Base-by-base conservation (phyloP, 2,888 invertebrate species). In the Coleophora flavipennella region DNA sequence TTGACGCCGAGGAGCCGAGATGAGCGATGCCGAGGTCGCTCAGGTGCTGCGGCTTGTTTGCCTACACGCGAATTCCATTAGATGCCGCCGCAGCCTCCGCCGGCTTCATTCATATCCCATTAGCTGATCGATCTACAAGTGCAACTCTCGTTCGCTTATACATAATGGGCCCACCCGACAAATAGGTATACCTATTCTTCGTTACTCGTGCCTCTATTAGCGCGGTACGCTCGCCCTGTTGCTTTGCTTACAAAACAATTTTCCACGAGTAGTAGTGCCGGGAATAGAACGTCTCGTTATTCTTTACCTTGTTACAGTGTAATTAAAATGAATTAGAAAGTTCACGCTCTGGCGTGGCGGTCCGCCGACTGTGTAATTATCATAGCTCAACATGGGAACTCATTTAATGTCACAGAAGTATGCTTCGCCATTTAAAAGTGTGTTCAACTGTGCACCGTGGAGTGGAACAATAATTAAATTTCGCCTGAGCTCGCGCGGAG, bases 11-110 rank as follows among this genome's bases (percentile, higher is more conserved):
- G 47, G 46, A 42, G 43, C 49, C 33, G 43, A 42, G 40, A 36
- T 46, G 46, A 49, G 60, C 48, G 53, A 52, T 50, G 54, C 55
- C 52, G 52, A 48, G 33, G 35, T 50, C 52, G 51, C 55, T 57
- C 63, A 62, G 60, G 63, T 67, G 67, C 60, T 64, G 76, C 63
- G 74, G 76, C 74, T 71, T 83, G 81, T 84, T 84, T 84, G 79
- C 83, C 69, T 79, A 84, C 83, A 84, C 77, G 83, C 67, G 76
- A 83, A 84, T 81, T 81, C 83, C 83, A 84, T 84, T 84, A 83
- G 80, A 80, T 69, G 62, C 66, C 64, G 67, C 74, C 78, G 57
- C 75, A 74, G 68, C 68, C 70, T 65, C 70, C 69, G 59, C 63
- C 63, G 60, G 70, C 78, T 75, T 78, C 77, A 78, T 80, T 80